Evolutionary conservation across 2,888 invertebrate species (phyloP), one percentile per base, ranked within the genome.

Genomic region (Drosophila atripex): DNA sequence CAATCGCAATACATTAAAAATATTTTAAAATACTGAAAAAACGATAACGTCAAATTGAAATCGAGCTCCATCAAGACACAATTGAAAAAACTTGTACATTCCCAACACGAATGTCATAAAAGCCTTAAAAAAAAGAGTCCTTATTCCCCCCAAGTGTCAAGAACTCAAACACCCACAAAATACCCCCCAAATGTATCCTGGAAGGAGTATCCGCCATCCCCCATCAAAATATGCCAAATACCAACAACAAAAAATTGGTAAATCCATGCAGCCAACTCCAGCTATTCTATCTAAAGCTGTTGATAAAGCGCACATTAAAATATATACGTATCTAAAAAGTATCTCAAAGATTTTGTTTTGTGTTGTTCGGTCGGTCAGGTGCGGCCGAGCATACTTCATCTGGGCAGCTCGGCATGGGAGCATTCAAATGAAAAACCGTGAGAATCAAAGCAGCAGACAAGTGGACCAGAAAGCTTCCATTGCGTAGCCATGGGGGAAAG

Each of bases 381-480:
- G 57, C 58, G 57, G 66, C 21, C 14, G 21, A 35, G 75, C 51
- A 66, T 66, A 75, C 68, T 72, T 66, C 72, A 69, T 49, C 21
- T 47, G 41, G 21, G 52, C 32, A 21, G 14, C 46, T n/a, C 32
- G 39, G 66, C 46, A 60, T 39, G 74, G 63, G 56, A 69, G 83
- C 78, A 85, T 83, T 83, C 82, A 83, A 86, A 86, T 86, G 80
- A 85, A 85, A 61, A 86, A 82, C 78, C 82, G 78, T 85, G 86
- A 75, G 78, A 85, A 85, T 82, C 86, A 85, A 80, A 80, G 85
- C 78, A 80, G 77, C 80, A 80, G 80, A 63, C 80, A 80, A 80
- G 80, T 84, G 80, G 80, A 84, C 80, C 77, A 84, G 73, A 70
- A 84, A 80, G 85, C 80, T 77, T 80, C 84, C 84, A 84, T 75